These are phyloP conservation scores for Spisula subtruncata DNA, from an alignment of 2,888 invertebrate genomes.

Conservation along the genomic window DNA sequence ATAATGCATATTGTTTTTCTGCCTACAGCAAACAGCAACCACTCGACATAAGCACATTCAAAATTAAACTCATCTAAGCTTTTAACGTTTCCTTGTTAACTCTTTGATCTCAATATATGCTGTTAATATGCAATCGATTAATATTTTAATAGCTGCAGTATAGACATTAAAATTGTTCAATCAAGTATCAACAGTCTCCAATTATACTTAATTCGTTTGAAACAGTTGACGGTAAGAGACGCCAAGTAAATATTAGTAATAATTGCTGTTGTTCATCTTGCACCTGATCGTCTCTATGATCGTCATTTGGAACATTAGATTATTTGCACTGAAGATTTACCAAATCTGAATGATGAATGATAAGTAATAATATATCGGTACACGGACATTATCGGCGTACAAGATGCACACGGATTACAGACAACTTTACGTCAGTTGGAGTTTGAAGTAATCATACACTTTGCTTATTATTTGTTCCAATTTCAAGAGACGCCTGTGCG, in stretches of 20 bases:
- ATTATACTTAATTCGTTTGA: not conserved
- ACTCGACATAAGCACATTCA: not conserved
- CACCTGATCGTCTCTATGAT: too few relatives aligned
- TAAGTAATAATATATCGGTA: too few relatives aligned
- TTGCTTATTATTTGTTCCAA: too few relatives aligned
- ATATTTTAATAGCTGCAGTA: not conserved
- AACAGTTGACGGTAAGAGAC: not conserved
- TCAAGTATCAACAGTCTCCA: not conserved
- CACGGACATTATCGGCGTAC: too few relatives aligned
- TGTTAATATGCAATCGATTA: not conserved
- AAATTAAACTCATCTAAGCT: not conserved
- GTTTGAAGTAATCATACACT: too few relatives aligned
- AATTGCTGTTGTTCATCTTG: not conserved
- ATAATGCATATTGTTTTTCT: not conserved
- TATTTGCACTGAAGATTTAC: too few relatives aligned
- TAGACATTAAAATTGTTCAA: not conserved
- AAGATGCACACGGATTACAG: too few relatives aligned
- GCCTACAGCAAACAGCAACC: not conserved
- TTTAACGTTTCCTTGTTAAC: not conserved
- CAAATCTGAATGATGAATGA: too few relatives aligned
- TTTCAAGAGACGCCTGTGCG: too few relatives aligned
- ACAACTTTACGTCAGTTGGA: too few relatives aligned
- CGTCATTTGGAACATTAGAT: too few relatives aligned
- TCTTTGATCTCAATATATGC: not conserved
- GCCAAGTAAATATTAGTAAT: not conserved